A percentile compares a stretch with the other conserved stretches of the same genome.
Evolutionary conservation across 2,888 invertebrate genomes (phyloP).

Genomic region (Epinotia demarniana): DNA sequence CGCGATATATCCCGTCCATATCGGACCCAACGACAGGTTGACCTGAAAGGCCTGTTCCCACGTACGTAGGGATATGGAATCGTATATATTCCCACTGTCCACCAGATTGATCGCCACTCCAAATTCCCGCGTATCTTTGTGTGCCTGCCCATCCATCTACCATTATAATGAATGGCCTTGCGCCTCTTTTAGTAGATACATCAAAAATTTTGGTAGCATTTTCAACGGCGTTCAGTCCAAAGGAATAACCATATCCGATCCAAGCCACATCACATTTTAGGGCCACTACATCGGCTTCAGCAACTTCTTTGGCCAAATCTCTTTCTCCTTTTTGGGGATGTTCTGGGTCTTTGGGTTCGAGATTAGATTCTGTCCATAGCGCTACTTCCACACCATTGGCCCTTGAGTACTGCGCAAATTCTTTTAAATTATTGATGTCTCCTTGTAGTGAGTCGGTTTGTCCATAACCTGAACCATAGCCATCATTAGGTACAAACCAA

Average conservation of each 20-base stretch:
- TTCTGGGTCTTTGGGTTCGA: slow-evolving; percentile 69
- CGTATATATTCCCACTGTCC: slow-evolving; percentile 80
- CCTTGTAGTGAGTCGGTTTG: slow-evolving; percentile 74
- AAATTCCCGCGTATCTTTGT: slow-evolving; percentile 74
- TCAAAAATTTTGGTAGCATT: slow-evolving; percentile 68
- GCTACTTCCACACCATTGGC: slow-evolving; percentile 72
- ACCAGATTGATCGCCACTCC: slow-evolving; percentile 79
- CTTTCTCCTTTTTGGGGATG: slow-evolving; percentile 78
- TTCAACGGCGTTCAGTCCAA: slow-evolving; percentile 72
- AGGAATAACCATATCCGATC: slow-evolving; percentile 77
- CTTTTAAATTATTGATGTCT: slow-evolving; percentile 72
- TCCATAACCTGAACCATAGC: slow-evolving; percentile 78
- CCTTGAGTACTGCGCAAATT: slow-evolving; percentile 69
- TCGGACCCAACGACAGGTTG: slow-evolving; percentile 75
- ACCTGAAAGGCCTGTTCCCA: slow-evolving; percentile 76
- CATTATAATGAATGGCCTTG: slow-evolving; percentile 72
- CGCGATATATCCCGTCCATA: slow-evolving; percentile 78
- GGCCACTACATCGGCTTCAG: slow-evolving; percentile 69
- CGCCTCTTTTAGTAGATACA: slow-evolving; percentile 55
- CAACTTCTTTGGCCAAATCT: slow-evolving; percentile 72
- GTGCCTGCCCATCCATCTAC: slow-evolving; percentile 81
- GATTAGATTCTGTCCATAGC: slow-evolving; percentile 76
- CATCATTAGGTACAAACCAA: slow-evolving; percentile 79
- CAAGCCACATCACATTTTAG: slow-evolving; percentile 80
- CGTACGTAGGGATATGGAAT: slow-evolving; percentile 78